Conservation (phyloP, 1,140 invertebrate species). For the Drosophila murphyi region DNA sequence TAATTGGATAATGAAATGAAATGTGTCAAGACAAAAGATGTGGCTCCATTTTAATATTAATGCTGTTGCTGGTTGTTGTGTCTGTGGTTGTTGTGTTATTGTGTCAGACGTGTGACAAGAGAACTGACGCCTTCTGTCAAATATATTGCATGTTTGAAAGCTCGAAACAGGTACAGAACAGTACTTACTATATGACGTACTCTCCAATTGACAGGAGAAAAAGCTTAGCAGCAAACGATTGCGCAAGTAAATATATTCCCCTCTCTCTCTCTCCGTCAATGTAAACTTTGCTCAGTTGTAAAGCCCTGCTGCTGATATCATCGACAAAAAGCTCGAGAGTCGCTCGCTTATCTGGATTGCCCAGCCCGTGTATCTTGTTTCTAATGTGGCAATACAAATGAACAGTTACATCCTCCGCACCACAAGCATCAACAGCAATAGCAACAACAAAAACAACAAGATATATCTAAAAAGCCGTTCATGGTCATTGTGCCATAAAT, state of each 20-base stretch:
- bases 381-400: slow-evolving; percentile 45
- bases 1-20: slow-evolving; percentile 81
- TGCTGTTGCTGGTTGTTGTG: slow-evolving; percentile 24
- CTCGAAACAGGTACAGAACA: background rate
- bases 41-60: slow-evolving; percentile 43
- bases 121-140: slow-evolving; percentile 25
- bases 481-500: slow-evolving; percentile 82
- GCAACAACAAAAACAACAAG: slow-evolving; percentile 26
- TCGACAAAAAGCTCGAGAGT: slow-evolving; percentile 22
- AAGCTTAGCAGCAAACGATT: slow-evolving; percentile 9
- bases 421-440: slow-evolving; percentile 23
- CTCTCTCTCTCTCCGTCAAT: background rate
- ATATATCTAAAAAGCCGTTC: slow-evolving; percentile 53
- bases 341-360: slow-evolving; percentile 31
- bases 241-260: background rate
- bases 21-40: slow-evolving; percentile 66
- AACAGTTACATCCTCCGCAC: slow-evolving; percentile 77
- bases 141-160: slow-evolving; percentile 1
- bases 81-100: slow-evolving; percentile 22
- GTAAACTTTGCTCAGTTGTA: slow-evolving; percentile 4
- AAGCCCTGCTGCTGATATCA: slow-evolving; percentile 42
- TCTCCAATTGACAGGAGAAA: slow-evolving; percentile 30
- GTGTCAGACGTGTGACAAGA: slow-evolving; percentile 20
- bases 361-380: slow-evolving; percentile 47
- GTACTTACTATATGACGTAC: slow-evolving; percentile 14